A percentile compares a stretch with the other conserved stretches of the same genome.
phyloP scores from a whole-genome alignment of 2,797 vertebrate genomes.

The Halcyon chelicuti region DNA sequence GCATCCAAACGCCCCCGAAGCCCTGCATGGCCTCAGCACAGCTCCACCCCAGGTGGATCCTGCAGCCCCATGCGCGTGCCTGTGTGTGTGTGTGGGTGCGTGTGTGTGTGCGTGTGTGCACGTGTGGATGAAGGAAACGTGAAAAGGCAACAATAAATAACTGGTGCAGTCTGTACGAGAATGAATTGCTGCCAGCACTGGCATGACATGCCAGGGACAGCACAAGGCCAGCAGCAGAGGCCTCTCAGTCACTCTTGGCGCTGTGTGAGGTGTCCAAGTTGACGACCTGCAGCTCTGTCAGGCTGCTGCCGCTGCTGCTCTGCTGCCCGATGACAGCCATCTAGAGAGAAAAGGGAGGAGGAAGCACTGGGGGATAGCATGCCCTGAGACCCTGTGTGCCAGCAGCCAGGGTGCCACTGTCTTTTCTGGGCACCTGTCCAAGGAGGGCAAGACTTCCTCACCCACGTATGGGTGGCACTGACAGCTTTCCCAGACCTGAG shows the following conservation, averaged over 20 bases:
- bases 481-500: background rate
- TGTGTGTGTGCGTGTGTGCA: constrained; percentile 68
- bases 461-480: background rate
- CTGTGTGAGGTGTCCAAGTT: constrained; percentile 91
- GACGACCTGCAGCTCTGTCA: constrained; percentile 97
- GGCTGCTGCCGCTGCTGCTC: constrained; percentile 91
- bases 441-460: background rate
- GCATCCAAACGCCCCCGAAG: constrained; percentile 44
- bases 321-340: constrained; percentile 99
- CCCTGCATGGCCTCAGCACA: constrained; percentile 63
- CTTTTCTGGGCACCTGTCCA: background rate
- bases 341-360: constrained; percentile 66
- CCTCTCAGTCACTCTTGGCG: constrained; percentile 91
- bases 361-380: background rate
- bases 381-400: background rate
- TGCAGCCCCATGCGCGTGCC: constrained; percentile 65
- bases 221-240: constrained; percentile 55
- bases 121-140: constrained; percentile 85
- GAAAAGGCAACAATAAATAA: constrained; percentile 98
- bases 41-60: constrained; percentile 69
- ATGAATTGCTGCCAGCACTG: constrained; percentile 24
- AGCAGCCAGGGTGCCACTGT: background rate
- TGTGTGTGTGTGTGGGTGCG: constrained; percentile 49
- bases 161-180: constrained; percentile 81
- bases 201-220: background rate